Conservation (phyloP, 2,888 invertebrate genomes). For the Acanthosepion lycidas region DNA sequence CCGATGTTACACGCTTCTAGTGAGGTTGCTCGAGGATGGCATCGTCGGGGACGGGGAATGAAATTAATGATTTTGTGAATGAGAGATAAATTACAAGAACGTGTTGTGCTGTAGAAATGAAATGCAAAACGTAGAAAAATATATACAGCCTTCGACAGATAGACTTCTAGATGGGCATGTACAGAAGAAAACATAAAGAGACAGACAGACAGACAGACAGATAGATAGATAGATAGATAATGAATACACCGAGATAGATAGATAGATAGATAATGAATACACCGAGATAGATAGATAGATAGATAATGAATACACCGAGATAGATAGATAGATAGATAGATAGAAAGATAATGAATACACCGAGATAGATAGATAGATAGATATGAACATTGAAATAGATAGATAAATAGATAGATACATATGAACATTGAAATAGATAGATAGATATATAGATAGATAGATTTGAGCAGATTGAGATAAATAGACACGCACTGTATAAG, state of each 20-base stretch:
- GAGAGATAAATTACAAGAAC: neutral
- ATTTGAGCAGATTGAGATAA: too few relatives aligned
- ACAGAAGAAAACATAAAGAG: neutral
- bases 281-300: neutral
- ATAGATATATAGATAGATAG: too few relatives aligned
- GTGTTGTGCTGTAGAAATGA: neutral
- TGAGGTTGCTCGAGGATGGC: neutral
- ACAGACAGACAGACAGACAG: neutral
- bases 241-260: neutral
- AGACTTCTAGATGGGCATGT: neutral
- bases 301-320: too few relatives aligned
- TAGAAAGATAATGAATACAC: neutral
- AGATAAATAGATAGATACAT: too few relatives aligned
- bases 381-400: neutral
- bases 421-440: too few relatives aligned
- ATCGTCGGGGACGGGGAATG: neutral
- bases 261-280: too few relatives aligned
- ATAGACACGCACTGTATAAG: too few relatives aligned
- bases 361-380: neutral
- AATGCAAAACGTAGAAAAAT: neutral
- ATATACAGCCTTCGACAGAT: neutral
- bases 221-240: neutral
- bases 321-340: too few relatives aligned
- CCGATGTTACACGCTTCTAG: neutral
- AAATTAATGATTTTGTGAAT: slow-evolving; percentile 22